Conservation (phyloP, 2,113 vertebrate genomes). For the Sitta europaea region DNA sequence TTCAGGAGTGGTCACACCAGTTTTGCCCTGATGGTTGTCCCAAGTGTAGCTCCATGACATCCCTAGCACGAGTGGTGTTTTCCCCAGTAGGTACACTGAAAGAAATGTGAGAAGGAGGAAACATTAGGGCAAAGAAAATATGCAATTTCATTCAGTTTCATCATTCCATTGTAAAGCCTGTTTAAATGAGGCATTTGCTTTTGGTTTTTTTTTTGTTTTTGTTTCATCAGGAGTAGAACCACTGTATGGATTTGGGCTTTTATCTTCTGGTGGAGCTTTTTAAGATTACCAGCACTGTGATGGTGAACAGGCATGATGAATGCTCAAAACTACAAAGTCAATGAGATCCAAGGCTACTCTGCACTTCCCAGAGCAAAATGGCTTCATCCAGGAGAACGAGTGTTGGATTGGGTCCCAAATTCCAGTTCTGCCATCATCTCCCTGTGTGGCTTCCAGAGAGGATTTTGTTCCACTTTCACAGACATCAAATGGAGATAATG, state of each 20-base stretch:
- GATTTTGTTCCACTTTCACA: not conserved
- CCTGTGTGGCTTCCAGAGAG: not conserved
- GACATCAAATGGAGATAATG: not conserved
- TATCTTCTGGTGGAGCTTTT: not conserved
- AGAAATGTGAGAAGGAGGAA: not conserved
- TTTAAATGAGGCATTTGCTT: not conserved
- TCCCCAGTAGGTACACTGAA: not conserved
- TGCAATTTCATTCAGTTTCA: not conserved
- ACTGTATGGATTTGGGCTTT: not conserved
- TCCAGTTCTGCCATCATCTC: not conserved
- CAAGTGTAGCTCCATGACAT: rapidly evolving
- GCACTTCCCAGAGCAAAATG: not conserved
- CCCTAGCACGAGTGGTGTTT: rapidly evolving
- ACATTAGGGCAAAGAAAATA: rapidly evolving
- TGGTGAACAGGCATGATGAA: not conserved
- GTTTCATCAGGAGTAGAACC: not conserved
- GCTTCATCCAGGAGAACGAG: not conserved
- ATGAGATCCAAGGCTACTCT: not conserved
- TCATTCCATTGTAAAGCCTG: not conserved
- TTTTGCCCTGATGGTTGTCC: rapidly evolving
- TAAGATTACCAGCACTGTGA: not conserved
- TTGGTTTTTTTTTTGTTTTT: too few relatives aligned
- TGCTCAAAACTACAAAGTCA: not conserved
- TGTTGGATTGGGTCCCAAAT: not conserved
- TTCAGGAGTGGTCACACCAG: not conserved